Evolutionary conservation across 2,113 vertebrate genomes (phyloP).

Genomic region (Suncus etruscus): DNA sequence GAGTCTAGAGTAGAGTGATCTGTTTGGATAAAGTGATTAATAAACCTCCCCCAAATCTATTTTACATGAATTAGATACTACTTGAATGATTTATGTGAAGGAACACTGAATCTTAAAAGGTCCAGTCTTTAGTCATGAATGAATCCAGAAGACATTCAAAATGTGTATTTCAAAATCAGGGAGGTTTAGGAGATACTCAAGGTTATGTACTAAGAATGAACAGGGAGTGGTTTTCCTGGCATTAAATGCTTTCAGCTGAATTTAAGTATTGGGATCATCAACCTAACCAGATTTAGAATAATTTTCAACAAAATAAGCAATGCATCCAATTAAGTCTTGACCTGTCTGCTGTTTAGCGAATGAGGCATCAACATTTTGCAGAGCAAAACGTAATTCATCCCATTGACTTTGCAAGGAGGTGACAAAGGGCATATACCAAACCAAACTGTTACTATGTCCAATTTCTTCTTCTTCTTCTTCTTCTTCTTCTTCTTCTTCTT

Average conservation of each 20-base stretch:
- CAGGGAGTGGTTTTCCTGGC: conserved; percentile 63
- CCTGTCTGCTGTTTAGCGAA: conserved; percentile 35
- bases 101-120: conserved; percentile 45
- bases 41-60: not conserved
- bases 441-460: not conserved
- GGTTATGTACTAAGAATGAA: conserved; percentile 70
- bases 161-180: conserved; percentile 65
- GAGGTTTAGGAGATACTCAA: conserved; percentile 79
- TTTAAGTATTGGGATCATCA: conserved; percentile 80
- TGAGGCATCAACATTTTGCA: not conserved
- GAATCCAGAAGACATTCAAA: conserved; percentile 70
- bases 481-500: no score
- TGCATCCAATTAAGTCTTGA: conserved; percentile 56
- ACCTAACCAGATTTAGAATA: conserved; percentile 56
- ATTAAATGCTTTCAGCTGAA: conserved; percentile 83
- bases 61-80: not conserved
- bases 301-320: conserved; percentile 50
- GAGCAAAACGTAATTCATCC: not conserved
- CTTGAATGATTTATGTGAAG: conserved; percentile 24
- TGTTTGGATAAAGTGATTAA: conserved; percentile 65
- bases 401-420: conserved; percentile 52
- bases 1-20: conserved; percentile 62
- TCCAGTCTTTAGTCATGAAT: conserved; percentile 67
- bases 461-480: not conserved
- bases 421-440: conserved; percentile 27